Conservation (phyloP, 2,888 invertebrate species). For the Allygus modestus region DNA sequence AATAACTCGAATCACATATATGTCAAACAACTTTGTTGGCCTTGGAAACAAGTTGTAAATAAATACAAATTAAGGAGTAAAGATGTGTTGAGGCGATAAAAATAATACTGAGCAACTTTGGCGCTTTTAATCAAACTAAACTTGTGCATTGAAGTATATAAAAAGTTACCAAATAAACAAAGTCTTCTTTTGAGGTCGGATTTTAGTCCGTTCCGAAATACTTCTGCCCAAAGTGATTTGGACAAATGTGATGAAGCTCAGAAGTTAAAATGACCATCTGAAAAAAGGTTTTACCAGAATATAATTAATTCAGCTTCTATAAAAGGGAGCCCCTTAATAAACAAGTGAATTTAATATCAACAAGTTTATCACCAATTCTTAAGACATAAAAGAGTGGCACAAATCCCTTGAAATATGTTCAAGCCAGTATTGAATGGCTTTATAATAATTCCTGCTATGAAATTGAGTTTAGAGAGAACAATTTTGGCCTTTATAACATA, state of each 20-base stretch:
- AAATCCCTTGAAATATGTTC: too few relatives aligned
- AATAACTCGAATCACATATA: background rate
- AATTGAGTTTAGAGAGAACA: too few relatives aligned
- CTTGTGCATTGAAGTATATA: slow-evolving; percentile 10
- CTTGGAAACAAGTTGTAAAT: background rate
- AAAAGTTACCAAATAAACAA: background rate
- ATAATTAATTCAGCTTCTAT: too few relatives aligned
- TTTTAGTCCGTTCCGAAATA: slow-evolving; percentile 97
- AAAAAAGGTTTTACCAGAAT: too few relatives aligned
- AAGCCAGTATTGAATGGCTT: too few relatives aligned
- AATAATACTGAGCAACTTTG: slow-evolving; percentile 37
- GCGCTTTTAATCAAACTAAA: slow-evolving; percentile 11
- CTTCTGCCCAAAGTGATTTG: slow-evolving; percentile 98
- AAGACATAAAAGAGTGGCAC: too few relatives aligned
- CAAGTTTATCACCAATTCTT: too few relatives aligned
- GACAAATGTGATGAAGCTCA: slow-evolving; percentile 95
- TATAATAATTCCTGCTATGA: too few relatives aligned
- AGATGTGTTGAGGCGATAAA: background rate
- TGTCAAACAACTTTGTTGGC: background rate
- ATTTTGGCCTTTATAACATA: too few relatives aligned
- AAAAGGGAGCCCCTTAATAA: too few relatives aligned
- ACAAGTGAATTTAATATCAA: too few relatives aligned
- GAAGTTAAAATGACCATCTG: slow-evolving; percentile 97
- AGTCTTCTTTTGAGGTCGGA: background rate
- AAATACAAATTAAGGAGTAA: background rate